Evolutionary conservation across 2,888 invertebrate genomes (phyloP).

Genomic region (Drosophila koepferae): DNA sequence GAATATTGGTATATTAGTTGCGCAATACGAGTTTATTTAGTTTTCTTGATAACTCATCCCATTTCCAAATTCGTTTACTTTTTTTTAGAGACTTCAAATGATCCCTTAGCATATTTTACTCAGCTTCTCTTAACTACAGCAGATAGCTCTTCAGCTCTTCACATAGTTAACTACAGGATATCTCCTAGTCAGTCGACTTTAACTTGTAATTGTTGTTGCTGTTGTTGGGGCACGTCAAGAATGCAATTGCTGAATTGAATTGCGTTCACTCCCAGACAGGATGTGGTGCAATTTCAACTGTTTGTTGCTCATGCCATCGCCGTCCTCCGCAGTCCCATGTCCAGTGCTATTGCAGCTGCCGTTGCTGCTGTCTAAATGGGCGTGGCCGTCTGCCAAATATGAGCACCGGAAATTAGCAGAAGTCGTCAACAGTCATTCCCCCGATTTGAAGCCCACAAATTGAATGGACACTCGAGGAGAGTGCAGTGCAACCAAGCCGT

Average conservation of each 20-base stretch:
- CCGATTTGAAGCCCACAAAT: slow-evolving; percentile 47
- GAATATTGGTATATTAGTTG: no score
- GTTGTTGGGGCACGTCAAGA: slow-evolving; percentile 43
- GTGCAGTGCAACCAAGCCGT: slow-evolving; percentile 47
- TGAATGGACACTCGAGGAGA: slow-evolving; percentile 57
- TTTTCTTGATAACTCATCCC: no score
- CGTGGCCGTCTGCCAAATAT: slow-evolving; percentile 76
- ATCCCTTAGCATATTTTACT: not conserved
- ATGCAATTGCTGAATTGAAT: slow-evolving; percentile 69
- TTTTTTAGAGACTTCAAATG: no score
- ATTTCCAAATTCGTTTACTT: no score
- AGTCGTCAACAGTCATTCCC: slow-evolving; percentile 21
- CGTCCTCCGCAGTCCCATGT: not conserved
- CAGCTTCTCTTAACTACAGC: not conserved
- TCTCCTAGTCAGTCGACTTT: not conserved
- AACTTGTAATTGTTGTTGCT: slow-evolving; percentile 33
- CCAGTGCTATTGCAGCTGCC: slow-evolving; percentile 11
- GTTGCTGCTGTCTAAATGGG: slow-evolving; percentile 57
- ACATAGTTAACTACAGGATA: not conserved
- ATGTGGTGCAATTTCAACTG: slow-evolving; percentile 75
- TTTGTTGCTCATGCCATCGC: slow-evolving; percentile 30
- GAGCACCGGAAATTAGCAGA: slow-evolving; percentile 78
- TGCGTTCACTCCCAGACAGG: slow-evolving; percentile 63
- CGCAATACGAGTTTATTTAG: no score
- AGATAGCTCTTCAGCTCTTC: not conserved